These are phyloP conservation scores for Pseudois nayaur DNA, from an alignment of 2,113 vertebrate species.

Conservation along the genomic window DNA sequence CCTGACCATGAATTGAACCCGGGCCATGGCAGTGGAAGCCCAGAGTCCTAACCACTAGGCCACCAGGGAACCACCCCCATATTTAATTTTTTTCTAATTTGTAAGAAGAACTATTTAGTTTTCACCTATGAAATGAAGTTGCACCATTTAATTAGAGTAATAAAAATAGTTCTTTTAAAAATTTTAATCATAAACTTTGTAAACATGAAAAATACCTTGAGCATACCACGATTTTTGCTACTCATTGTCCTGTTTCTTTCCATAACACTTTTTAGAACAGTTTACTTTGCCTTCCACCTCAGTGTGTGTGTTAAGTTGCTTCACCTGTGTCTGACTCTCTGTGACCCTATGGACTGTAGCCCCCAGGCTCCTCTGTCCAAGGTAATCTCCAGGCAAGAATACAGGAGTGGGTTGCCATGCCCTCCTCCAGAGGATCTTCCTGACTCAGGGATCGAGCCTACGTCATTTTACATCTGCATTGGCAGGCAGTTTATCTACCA, in stretches of 20 bases:
- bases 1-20: neutral
- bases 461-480: neutral
- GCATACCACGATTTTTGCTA: neutral
- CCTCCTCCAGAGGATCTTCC: neutral
- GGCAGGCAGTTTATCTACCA: neutral
- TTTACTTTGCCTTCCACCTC: neutral
- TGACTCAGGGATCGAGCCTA: neutral
- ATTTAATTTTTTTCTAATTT: slow-evolving; percentile 3
- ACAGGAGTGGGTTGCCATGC: neutral
- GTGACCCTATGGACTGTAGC: neutral
- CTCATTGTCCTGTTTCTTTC: neutral
- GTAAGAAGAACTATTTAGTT: neutral
- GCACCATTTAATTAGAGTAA: neutral
- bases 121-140: neutral
- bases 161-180: neutral
- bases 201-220: slow-evolving; percentile 18
- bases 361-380: neutral
- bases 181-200: neutral
- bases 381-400: neutral
- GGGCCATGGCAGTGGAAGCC: neutral
- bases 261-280: neutral
- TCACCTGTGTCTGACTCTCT: neutral
- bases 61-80: neutral
- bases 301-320: neutral
- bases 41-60: neutral